phyloP scores from a whole-genome alignment of 2,113 vertebrate species.

The Tamias sibiricus region DNA sequence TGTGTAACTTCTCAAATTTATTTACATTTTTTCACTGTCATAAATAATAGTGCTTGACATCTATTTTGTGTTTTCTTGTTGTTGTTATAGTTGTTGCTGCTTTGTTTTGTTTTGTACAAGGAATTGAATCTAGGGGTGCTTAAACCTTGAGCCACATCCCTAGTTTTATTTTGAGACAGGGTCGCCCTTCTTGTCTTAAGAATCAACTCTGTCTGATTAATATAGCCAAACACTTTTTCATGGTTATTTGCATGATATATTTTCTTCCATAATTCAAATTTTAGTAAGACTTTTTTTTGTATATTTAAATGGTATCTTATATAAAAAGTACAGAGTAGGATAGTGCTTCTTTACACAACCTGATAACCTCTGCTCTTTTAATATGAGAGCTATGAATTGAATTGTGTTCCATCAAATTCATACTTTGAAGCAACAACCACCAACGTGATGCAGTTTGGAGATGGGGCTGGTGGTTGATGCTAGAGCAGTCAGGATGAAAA shows the following conservation, averaged over 20 bases:
- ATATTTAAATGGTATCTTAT: background rate
- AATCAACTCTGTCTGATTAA: background rate
- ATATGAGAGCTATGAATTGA: background rate
- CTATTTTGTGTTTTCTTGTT: no score
- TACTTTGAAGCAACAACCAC: background rate
- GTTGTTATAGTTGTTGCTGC: no score
- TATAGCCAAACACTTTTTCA: background rate
- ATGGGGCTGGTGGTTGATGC: background rate
- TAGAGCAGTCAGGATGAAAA: background rate
- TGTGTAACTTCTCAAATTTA: no score
- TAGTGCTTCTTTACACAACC: background rate
- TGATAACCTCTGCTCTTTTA: background rate
- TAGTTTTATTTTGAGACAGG: no score
- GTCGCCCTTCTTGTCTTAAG: background rate
- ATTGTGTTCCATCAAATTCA: background rate
- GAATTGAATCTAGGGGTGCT: no score
- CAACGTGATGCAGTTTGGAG: rapidly evolving
- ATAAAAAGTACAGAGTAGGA: no score
- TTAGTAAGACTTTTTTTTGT: background rate
- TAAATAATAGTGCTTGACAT: no score
- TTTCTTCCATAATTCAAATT: background rate
- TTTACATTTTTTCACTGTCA: no score
- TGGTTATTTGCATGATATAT: background rate
- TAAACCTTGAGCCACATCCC: no score
- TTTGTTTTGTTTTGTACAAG: no score